These are phyloP conservation scores for Choreutis nemorana DNA, from an alignment of 2,888 invertebrate species.

Conservation along the genomic window DNA sequence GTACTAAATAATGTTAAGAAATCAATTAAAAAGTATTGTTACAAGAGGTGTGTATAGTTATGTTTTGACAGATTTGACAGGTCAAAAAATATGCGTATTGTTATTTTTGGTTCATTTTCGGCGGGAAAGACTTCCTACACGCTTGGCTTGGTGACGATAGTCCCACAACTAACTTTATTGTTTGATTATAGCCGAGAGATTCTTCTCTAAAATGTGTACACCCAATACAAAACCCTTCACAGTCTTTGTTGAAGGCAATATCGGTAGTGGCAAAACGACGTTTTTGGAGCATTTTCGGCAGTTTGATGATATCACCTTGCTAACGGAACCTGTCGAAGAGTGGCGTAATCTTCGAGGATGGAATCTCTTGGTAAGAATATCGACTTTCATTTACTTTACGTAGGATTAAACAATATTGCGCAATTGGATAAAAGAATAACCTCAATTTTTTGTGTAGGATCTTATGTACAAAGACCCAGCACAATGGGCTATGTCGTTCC, in stretches of 20 bases:
- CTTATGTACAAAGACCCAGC: slow-evolving; percentile 86
- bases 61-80: slow-evolving; percentile 23
- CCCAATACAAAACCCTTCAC: slow-evolving; percentile 72
- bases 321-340: slow-evolving; percentile 82
- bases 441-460: slow-evolving; percentile 72
- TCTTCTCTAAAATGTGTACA: slow-evolving; percentile 31
- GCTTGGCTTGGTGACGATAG: slow-evolving; percentile 2
- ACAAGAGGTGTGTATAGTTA: slow-evolving; percentile 36
- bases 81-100: slow-evolving; percentile 24
- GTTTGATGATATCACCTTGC: slow-evolving; percentile 71
- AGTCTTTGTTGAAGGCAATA: slow-evolving; percentile 88
- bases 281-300: slow-evolving; percentile 82
- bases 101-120: slow-evolving; percentile 29
- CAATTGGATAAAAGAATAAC: no score
- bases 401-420: neutral
- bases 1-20: slow-evolving; percentile 18
- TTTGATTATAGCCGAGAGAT: slow-evolving; percentile 19
- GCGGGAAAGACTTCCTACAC: slow-evolving; percentile 32
- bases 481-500: slow-evolving; percentile 88
- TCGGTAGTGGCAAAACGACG: slow-evolving; percentile 90
- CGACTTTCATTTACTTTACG: no score
- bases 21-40: slow-evolving; percentile 11
- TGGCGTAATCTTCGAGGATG: slow-evolving; percentile 84
- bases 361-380: slow-evolving; percentile 74
- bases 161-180: slow-evolving; percentile 1